These are phyloP conservation scores for Oreotrochilus melanogaster DNA, from an alignment of 2,113 vertebrate species.

Conservation along the genomic window DNA sequence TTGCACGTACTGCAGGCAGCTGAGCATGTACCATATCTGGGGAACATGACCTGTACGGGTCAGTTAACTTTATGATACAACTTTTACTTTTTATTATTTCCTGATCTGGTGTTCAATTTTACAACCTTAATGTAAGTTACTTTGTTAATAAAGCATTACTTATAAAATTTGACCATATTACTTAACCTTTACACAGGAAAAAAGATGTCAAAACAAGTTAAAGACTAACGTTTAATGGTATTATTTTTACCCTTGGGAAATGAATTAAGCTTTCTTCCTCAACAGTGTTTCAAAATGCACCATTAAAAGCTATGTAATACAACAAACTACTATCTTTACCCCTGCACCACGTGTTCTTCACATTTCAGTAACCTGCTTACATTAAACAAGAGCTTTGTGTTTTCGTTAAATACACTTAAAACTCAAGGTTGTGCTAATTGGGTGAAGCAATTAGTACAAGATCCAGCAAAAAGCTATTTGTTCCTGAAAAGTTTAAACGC, in stretches of 20 bases:
- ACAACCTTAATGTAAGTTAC: slow-evolving; percentile 48
- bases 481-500: not conserved
- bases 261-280: slow-evolving; percentile 16
- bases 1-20: not conserved
- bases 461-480: slow-evolving; percentile 12
- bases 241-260: slow-evolving; percentile 48
- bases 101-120: slow-evolving; percentile 64
- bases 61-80: slow-evolving; percentile 67
- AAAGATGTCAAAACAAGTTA: slow-evolving; percentile 56
- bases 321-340: slow-evolving; percentile 11
- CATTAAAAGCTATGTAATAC: slow-evolving; percentile 23
- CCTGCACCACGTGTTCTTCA: not conserved
- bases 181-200: slow-evolving; percentile 52
- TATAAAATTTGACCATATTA: slow-evolving; percentile 59
- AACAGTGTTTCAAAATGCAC: not conserved
- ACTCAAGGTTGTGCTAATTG: not conserved
- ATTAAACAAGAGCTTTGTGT: slow-evolving; percentile 59
- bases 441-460: not conserved
- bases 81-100: slow-evolving; percentile 60
- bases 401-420: slow-evolving; percentile 44
- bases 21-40: slow-evolving; percentile 35
- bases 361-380: slow-evolving; percentile 51
- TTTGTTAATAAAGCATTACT: slow-evolving; percentile 51
- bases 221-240: slow-evolving; percentile 3
- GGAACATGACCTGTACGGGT: not conserved